phyloP scores from a whole-genome alignment of 2,888 invertebrate species.

The Polylopha cassiicola region DNA sequence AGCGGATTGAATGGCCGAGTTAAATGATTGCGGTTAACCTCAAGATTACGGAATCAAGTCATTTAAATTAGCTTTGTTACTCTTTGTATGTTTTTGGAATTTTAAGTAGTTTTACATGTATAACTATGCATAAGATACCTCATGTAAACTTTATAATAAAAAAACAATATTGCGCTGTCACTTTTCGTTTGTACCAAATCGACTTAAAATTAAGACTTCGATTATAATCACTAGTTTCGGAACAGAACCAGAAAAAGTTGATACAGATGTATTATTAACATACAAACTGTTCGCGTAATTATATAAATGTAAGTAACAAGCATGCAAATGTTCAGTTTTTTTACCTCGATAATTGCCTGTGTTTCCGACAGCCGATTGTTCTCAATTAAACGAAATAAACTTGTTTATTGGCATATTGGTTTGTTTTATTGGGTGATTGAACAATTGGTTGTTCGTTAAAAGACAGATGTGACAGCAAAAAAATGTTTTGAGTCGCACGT shows the following conservation, averaged over 20 bases:
- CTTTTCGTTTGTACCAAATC: slow-evolving; percentile 6
- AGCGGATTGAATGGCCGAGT: too few species aligned
- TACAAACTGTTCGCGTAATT: not conserved
- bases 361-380: slow-evolving; percentile 2
- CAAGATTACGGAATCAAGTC: too few species aligned
- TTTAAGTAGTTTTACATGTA: too few species aligned
- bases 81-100: too few species aligned
- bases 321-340: slow-evolving; percentile 14
- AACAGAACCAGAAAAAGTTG: slow-evolving; percentile 20
- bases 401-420: too few species aligned
- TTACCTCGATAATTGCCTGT: slow-evolving; percentile 3
- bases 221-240: slow-evolving; percentile 29
- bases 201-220: slow-evolving; percentile 34
- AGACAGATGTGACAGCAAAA: too few species aligned
- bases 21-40: too few species aligned
- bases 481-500: too few species aligned
- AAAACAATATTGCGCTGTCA: slow-evolving; percentile 8
- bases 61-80: too few species aligned
- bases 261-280: slow-evolving; percentile 4
- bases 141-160: not conserved
- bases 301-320: slow-evolving; percentile 1
- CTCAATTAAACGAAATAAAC: too few species aligned
- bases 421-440: not conserved
- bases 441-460: too few species aligned
- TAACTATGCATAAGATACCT: too few species aligned